These are phyloP conservation scores for Leptinotarsa rubiginosa DNA, from an alignment of 2,888 invertebrate species.

Conservation along the genomic window DNA sequence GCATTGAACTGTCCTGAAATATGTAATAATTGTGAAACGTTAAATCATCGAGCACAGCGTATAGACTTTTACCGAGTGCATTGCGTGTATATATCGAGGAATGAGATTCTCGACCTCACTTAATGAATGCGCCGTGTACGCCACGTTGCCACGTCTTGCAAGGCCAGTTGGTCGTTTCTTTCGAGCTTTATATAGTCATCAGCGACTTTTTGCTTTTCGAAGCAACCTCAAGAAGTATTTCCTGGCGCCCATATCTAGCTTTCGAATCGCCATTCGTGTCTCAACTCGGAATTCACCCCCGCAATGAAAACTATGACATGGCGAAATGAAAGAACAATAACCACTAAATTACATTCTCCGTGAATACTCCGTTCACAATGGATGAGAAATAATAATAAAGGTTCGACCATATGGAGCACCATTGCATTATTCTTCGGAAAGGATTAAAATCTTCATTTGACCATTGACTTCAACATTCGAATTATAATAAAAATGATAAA, in stretches of 20 bases:
- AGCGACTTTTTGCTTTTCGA: slow-evolving; percentile 56
- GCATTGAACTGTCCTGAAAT: slow-evolving; percentile 33
- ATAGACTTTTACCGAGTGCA: slow-evolving; percentile 28
- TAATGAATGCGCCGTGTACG: slow-evolving; percentile 35
- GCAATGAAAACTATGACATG: background rate
- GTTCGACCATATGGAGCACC: too few species aligned
- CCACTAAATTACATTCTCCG: too few species aligned
- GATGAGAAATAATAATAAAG: too few species aligned
- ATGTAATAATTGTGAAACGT: slow-evolving; percentile 32
- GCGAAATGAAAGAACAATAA: background rate
- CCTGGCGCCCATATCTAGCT: slow-evolving; percentile 65
- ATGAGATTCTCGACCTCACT: slow-evolving; percentile 37
- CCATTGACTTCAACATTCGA: too few species aligned
- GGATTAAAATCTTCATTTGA: too few species aligned
- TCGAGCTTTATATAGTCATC: slow-evolving; percentile 68
- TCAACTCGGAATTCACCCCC: slow-evolving; percentile 1
- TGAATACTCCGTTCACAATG: too few species aligned
- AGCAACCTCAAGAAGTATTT: slow-evolving; percentile 51
- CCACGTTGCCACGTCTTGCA: slow-evolving; percentile 66
- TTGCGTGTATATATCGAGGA: slow-evolving; percentile 34
- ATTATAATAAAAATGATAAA: too few species aligned
- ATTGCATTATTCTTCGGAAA: too few species aligned
- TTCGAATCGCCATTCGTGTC: slow-evolving; percentile 37
- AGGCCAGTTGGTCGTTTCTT: slow-evolving; percentile 67
- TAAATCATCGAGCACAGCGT: slow-evolving; percentile 30